Base-by-base conservation (phyloP, 2,797 vertebrate species). In the Pyrocephalus nanus region DNA sequence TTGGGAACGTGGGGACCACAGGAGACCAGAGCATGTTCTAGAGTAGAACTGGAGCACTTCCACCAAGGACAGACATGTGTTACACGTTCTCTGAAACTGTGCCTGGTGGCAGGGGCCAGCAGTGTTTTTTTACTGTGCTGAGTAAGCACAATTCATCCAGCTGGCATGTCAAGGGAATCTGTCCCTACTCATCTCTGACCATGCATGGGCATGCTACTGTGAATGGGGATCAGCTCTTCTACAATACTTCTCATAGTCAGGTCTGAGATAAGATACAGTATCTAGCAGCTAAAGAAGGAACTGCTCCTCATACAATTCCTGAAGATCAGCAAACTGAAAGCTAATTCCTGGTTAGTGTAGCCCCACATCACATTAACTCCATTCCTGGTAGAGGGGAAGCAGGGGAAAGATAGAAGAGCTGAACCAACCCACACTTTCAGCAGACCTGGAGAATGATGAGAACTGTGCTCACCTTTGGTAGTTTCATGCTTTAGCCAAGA, bases 401-500 rank as follows among this genome's bases (percentile, higher is more conserved):
- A 54, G 32, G 45, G 55, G 36, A 57, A 79, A 73, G 64, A 21
- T 25, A 64, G 29, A 69, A 62, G 26, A 81, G 23, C 21, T 69
- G 83, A 81, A 69, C 16, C 72, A 90, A 48, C 27, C 13, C 47
- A 34, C 9, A 27, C 4, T n/a, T 74, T 50, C 70, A 43, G 53
- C 54, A 61, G 55, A 88, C 21, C 25, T 47, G 54, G 50, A 65
- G 55, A 83, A 74, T 5, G 26, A 30, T 11, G 9, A 60, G 36
- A 51, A 12, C 10, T 4, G 3, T n/a, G 34, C 96, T 96, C 80
- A 98, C 98, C 98, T 98, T 96, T 97, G 79, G 80, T 90, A 84
- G 82, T 94, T 51, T 98, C 98, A 0, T 96, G 97, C 75, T 98
- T 97, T 89, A 98, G 96, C 98, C 98, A 98, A 88, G 98, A 97